These are phyloP conservation scores for Hypolimnas misippus DNA, from an alignment of 2,888 invertebrate species.

Conservation along the genomic window DNA sequence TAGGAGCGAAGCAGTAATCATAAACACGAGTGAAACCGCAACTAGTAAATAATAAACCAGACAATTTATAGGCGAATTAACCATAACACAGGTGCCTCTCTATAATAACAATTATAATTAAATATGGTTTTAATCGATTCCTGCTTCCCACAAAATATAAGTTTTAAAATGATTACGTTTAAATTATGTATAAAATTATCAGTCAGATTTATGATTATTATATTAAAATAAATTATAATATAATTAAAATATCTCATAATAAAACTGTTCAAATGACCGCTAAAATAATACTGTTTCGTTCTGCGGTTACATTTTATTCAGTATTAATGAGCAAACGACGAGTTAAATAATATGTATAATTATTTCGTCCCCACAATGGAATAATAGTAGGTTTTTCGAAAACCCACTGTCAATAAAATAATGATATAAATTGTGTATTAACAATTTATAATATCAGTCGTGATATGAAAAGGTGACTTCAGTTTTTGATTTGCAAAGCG, in stretches of 20 bases:
- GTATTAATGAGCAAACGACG: conserved; percentile 11
- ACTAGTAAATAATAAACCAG: too few species aligned
- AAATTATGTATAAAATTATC: not conserved
- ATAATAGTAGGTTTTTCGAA: conserved; percentile 3
- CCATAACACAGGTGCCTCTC: not conserved
- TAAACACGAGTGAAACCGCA: too few species aligned
- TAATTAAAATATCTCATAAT: conserved; percentile 25
- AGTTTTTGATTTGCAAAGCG: too few species aligned
- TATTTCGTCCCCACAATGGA: not conserved
- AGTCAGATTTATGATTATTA: conserved; percentile 6
- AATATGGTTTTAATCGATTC: not conserved
- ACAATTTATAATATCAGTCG: not conserved
- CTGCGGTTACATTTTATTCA: conserved; percentile 20
- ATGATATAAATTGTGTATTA: not conserved
- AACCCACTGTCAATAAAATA: conserved; percentile 1
- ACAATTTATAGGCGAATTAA: not conserved
- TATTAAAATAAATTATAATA: conserved; percentile 22
- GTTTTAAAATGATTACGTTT: conserved; percentile 5
- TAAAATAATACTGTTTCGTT: conserved; percentile 10
- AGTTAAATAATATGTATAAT: conserved; percentile 11
- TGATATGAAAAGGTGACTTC: too few species aligned
- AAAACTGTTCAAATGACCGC: conserved; percentile 10
- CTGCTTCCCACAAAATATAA: not conserved
- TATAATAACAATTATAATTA: not conserved
- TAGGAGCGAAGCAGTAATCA: too few species aligned